These are phyloP conservation scores for Zaprionus tsacasi DNA, from an alignment of 1,140 invertebrate species.

Conservation along the genomic window DNA sequence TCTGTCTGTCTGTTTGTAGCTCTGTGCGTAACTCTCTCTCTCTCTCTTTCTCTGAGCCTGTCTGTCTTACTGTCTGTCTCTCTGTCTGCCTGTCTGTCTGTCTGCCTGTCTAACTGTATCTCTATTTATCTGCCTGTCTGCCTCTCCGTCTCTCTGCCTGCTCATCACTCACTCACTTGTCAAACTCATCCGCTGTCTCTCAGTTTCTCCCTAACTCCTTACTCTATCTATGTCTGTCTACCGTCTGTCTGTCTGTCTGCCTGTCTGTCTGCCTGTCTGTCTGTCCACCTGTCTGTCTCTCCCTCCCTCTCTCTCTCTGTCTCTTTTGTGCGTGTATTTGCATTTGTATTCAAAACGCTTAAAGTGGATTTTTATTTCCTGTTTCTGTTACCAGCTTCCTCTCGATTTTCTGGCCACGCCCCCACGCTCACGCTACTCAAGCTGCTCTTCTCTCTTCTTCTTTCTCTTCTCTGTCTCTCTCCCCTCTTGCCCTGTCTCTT, in stretches of 20 bases:
- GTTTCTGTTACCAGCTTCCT: conserved; percentile 59
- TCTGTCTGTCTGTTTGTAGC: background rate
- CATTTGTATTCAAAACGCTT: conserved; percentile 81
- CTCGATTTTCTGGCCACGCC: background rate
- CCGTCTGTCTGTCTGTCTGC: background rate
- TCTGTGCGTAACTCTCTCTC: background rate
- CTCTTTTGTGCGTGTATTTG: conserved; percentile 54
- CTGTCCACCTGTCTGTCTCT: background rate
- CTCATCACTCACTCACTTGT: conserved; percentile 73
- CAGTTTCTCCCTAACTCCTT: background rate
- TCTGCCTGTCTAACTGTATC: too few species aligned
- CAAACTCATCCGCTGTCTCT: conserved; percentile 39
- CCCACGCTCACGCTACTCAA: too few species aligned
- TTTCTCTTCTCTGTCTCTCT: background rate
- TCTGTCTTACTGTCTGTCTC: background rate
- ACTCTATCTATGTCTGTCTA: conserved; percentile 8
- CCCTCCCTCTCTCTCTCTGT: too few species aligned
- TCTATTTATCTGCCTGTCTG: background rate
- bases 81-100: background rate
- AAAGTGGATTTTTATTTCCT: conserved; percentile 81
- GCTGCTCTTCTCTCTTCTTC: too few species aligned
- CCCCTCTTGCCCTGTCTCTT: conserved; percentile 19
- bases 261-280: background rate
- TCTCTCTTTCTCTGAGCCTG: background rate
- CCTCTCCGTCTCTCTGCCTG: background rate